Conservation (phyloP, 1,140 invertebrate species). For the Mya arenaria region DNA sequence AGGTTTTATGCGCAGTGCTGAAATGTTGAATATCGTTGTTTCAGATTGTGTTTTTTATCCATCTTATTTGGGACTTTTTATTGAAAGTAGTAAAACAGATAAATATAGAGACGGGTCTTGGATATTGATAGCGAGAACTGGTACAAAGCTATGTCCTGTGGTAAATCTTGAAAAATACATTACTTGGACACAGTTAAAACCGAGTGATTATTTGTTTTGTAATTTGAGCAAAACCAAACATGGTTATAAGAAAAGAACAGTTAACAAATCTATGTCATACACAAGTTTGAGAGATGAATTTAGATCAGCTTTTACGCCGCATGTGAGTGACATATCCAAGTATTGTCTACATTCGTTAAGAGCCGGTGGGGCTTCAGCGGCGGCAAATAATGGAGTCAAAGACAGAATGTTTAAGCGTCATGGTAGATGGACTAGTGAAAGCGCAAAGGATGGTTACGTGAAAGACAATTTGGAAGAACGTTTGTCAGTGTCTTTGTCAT, state of each 20-base stretch:
- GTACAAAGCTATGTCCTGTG: constrained; percentile 29
- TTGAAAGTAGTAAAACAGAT: constrained; percentile 53
- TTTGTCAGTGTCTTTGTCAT: background rate
- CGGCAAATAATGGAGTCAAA: background rate
- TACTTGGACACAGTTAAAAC: too few relatives aligned
- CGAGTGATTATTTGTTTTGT: too few relatives aligned
- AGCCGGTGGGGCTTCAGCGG: constrained; percentile 21
- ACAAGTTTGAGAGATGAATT: constrained; percentile 16
- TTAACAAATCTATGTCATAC: constrained; percentile 27
- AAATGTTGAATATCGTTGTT: constrained; percentile 28
- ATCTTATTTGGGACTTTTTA: constrained; percentile 29
- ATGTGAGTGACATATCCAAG: constrained; percentile 19
- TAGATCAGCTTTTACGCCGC: constrained; percentile 4
- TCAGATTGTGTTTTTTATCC: constrained; percentile 33
- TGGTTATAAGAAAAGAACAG: background rate
- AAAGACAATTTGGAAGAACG: constrained; percentile 19
- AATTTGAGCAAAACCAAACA: too few relatives aligned
- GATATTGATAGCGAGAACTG: constrained; percentile 34
- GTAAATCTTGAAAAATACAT: constrained; percentile 19
- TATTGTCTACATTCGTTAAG: constrained; percentile 46
- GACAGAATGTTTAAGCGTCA: constrained; percentile 29
- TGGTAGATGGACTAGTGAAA: constrained; percentile 17
- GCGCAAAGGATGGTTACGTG: constrained; percentile 21
- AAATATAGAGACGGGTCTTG: constrained; percentile 44
- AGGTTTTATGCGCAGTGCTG: constrained; percentile 50